phyloP scores from a whole-genome alignment of 2,113 vertebrate species.

The Phalacrocorax pelagicus region DNA sequence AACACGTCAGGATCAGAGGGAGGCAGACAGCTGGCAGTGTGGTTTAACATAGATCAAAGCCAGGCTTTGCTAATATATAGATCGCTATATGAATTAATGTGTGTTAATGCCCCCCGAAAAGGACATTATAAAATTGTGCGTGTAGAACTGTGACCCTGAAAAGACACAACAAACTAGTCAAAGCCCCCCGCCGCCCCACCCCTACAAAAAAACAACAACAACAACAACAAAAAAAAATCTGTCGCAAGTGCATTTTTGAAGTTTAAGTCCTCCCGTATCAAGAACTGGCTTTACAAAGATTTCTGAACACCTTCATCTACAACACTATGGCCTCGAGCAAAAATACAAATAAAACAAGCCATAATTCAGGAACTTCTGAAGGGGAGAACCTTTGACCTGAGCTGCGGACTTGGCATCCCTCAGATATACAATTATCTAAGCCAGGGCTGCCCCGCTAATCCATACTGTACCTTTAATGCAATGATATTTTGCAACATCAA shows the following conservation, averaged over 20 bases:
- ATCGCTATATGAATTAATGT: constrained; percentile 33
- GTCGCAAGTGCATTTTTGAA: constrained; percentile 1
- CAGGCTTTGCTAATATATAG: constrained; percentile 62
- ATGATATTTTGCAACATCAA: constrained; percentile 50
- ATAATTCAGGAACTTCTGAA: constrained; percentile 73
- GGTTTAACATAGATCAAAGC: constrained; percentile 67
- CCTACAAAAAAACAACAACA: neutral
- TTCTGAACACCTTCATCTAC: constrained; percentile 61
- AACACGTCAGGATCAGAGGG: constrained; percentile 44
- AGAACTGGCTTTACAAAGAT: constrained; percentile 44
- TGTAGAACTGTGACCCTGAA: constrained; percentile 29
- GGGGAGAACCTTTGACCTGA: constrained; percentile 63
- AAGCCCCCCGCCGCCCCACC: neutral
- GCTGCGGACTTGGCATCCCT: constrained; percentile 47
- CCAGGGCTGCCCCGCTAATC: constrained; percentile 34
- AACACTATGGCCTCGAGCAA: constrained; percentile 64
- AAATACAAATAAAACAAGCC: constrained; percentile 70
- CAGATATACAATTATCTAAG: constrained; percentile 68
- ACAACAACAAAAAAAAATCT: neutral
- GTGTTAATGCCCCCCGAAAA: constrained; percentile 35
- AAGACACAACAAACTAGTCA: constrained; percentile 51
- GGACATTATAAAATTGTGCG: constrained; percentile 3
- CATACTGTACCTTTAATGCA: constrained; percentile 52
- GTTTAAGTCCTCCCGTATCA: constrained; percentile 14
- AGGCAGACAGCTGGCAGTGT: constrained; percentile 22